Evolutionary conservation across 2,888 invertebrate genomes (phyloP), one percentile per base, ranked within the genome.

Genomic region (Lamellibrachia satsuma): DNA sequence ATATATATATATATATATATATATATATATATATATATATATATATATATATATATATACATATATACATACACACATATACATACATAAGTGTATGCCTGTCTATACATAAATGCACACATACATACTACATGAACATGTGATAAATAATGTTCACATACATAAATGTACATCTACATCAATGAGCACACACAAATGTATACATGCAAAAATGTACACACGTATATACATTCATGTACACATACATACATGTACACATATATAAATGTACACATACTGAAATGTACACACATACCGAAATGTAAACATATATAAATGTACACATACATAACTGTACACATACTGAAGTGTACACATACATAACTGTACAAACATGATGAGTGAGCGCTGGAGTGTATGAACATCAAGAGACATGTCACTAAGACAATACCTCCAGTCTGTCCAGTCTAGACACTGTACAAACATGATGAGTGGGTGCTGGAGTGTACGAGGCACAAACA

Each of bases 351-450:
- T 57, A 7, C 57, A 57, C 57, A 57, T 57, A 57, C 57, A 57
- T 15, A 8, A 57, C 2, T 7, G 57, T 57, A 57, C 57, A 57
- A 11, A 57, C n/a, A n/a, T n/a, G n/a, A n/a, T 15, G 75, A 22
- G 75, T 9, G 75, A 15, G 75, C n/a, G n/a, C n/a, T 11, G 2
- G 75, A 15, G 75, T 75, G 15, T 15, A 22, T 75, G 75, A 75
- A 3, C 75, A 2, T 15, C 15, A 60, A 8, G 75, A 75, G 75
- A 4, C 22, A 22, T 75, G 15, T 15, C 11, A 75, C 75, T 22
- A 11, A 75, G 22, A 75, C 75, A 75, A 15, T 97, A 99, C 99
- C 98, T 99, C 99, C 97, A 99, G 98, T 97, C 99, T 98, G 97
- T 99, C 99, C 97, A 98, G 96, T 97, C 99, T 98, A 96, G 98